phyloP scores from a whole-genome alignment of 2,888 invertebrate species.

The Nymphalis urticae region DNA sequence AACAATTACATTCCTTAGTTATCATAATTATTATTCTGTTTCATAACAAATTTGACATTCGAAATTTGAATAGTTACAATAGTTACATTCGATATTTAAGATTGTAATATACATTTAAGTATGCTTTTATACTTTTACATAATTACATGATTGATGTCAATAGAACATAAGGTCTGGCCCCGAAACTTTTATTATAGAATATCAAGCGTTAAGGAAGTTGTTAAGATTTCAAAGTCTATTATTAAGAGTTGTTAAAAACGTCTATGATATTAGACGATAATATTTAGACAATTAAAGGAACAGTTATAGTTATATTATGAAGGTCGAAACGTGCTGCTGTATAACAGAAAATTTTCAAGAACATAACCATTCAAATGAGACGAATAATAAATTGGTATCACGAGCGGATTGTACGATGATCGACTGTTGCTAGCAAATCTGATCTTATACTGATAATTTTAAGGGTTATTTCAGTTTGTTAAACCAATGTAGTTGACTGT shows the following conservation, averaged over 20 bases:
- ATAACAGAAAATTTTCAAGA: constrained; percentile 27
- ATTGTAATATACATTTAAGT: too few species aligned
- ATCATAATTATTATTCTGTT: too few species aligned
- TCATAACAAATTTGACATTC: too few species aligned
- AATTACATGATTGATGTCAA: too few species aligned
- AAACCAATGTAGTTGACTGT: not conserved
- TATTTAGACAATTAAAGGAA: constrained; percentile 37
- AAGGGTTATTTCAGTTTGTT: not conserved
- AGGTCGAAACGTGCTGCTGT: constrained; percentile 28
- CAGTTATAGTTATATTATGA: constrained; percentile 27
- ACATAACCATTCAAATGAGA: constrained; percentile 13
- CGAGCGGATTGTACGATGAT: not conserved
- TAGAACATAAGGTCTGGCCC: constrained; percentile 3
- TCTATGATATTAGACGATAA: constrained; percentile 40
- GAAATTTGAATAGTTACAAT: too few species aligned
- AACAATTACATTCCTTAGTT: too few species aligned
- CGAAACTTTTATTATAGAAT: constrained; percentile 26
- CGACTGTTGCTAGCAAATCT: not conserved
- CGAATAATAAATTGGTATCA: constrained; percentile 19
- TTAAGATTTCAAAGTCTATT: constrained; percentile 24
- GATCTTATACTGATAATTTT: not conserved
- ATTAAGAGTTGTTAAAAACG: constrained; percentile 35
- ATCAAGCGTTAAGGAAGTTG: constrained; percentile 24
- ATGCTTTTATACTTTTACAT: too few species aligned
- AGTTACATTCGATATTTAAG: too few species aligned